These are phyloP conservation scores for Poeciliopsis presidionis DNA, from an alignment of 2,797 vertebrate species.

Conservation along the genomic window DNA sequence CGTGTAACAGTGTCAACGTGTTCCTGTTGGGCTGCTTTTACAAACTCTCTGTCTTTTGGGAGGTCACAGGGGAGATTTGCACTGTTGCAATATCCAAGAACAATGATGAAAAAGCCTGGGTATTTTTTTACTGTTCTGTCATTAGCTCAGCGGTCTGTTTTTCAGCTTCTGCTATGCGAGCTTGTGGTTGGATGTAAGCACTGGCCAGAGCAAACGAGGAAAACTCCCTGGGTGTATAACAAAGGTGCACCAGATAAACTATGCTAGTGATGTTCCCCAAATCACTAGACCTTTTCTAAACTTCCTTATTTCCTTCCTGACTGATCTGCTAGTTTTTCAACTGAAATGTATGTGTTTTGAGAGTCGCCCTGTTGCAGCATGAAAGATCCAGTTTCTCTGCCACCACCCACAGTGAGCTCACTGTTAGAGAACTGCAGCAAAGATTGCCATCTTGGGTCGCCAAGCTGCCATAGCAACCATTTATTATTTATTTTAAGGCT, in stretches of 20 bases:
- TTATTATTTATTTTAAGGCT: constrained; percentile 4
- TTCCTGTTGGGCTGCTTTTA: not conserved
- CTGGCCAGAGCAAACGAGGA: not conserved
- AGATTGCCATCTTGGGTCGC: constrained; percentile 11
- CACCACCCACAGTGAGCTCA: not conserved
- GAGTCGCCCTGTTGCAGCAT: not conserved
- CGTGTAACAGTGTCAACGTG: not conserved
- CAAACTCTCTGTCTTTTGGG: not conserved
- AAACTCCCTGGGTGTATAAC: not conserved
- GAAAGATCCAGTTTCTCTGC: not conserved
- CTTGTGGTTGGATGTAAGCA: not conserved
- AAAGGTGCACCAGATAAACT: not conserved
- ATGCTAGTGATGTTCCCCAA: not conserved
- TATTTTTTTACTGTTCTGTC: not conserved
- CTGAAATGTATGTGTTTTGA: not conserved
- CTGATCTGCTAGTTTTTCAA: not conserved
- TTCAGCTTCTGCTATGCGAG: not conserved
- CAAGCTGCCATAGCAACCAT: constrained; percentile 1
- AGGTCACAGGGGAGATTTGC: not conserved
- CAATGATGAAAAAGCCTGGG: not conserved
- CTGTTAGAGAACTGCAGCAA: not conserved
- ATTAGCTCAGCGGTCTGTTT: not conserved
- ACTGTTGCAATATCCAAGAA: not conserved
- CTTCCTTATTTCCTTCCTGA: not conserved
- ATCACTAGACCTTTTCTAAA: not conserved